phyloP scores from a whole-genome alignment of 2,888 invertebrate genomes.

The Amphipyra berbera region DNA sequence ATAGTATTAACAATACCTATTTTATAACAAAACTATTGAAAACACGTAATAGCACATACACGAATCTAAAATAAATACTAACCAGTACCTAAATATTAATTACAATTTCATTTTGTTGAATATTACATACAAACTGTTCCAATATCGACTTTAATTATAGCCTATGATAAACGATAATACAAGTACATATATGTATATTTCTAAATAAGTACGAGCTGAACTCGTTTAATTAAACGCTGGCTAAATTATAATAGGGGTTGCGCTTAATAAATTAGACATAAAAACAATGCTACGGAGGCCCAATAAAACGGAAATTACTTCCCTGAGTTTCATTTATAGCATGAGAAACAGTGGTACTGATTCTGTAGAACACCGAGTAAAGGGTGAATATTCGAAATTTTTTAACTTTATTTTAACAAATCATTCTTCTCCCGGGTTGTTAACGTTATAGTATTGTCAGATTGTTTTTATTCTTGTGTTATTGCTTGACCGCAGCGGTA shows the following conservation, averaged over 20 bases:
- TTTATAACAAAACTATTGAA: too few relatives aligned
- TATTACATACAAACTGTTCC: slow-evolving; percentile 10
- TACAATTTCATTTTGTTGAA: neutral
- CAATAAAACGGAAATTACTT: slow-evolving; percentile 49
- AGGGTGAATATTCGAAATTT: too few relatives aligned
- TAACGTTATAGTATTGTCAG: too few relatives aligned
- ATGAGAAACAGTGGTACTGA: slow-evolving; percentile 2
- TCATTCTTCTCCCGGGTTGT: too few relatives aligned
- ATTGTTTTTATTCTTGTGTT: too few relatives aligned
- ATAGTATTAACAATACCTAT: too few relatives aligned
- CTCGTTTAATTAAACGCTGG: slow-evolving; percentile 55
- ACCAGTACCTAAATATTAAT: too few relatives aligned
- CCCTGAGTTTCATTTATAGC: slow-evolving; percentile 2
- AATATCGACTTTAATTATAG: slow-evolving; percentile 19
- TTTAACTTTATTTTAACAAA: too few relatives aligned
- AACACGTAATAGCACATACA: too few relatives aligned
- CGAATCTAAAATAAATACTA: too few relatives aligned
- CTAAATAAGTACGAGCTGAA: slow-evolving; percentile 26
- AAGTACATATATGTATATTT: slow-evolving; percentile 11
- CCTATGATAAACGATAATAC: slow-evolving; percentile 24
- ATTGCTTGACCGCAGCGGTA: too few relatives aligned
- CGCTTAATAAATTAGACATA: slow-evolving; percentile 53
- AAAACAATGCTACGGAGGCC: slow-evolving; percentile 48
- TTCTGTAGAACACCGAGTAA: too few relatives aligned
- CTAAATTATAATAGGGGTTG: slow-evolving; percentile 51